Evolutionary conservation across 2,797 vertebrate genomes (phyloP), one percentile per base, ranked within the genome.

Genomic region (Danio jaintianensis): DNA sequence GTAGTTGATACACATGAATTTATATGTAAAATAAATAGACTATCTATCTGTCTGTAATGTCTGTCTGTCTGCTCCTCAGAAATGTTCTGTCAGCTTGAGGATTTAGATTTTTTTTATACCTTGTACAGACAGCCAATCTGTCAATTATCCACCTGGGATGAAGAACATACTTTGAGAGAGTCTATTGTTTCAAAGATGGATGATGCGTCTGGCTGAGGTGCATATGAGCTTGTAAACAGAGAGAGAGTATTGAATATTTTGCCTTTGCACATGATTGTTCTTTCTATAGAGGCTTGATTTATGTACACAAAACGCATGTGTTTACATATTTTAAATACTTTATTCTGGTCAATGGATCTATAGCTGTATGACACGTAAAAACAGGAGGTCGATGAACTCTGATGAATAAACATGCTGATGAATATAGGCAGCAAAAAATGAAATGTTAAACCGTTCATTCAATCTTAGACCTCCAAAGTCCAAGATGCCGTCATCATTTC

Each of bases 111-210:
- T 86, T n/a, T 29, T 69, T 82, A 73, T 81, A 47, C 53, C 72
- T 70, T 40, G 52, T 76, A 68, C 64, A 48, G 63, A 38, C 50
- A 81, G 75, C 79, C 83, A 84, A 87, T 88, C 81, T 78, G 81
- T 88, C 78, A 86, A 81, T 87, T 88, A 86, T 70, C 82, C 84
- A 85, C 85, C 86, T 83, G 62, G 84, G 81, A 83, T 20, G 9
- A 43, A 42, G 64, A 86, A 29, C 80, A 55, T 61, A 29, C 70
- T 71, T 83, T 47, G 59, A 78, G 45, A 82, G 59, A 79, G 71
- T 80, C 64, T 63, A 64, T 88, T 83, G 83, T 87, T 89, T 78
- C 18, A 77, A 75, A 83, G 82, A 85, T 63, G 82, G 81, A 85
- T 72, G 75, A 80, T 61, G 63, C 18, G 69, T 82, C 67, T 73